These are phyloP conservation scores for Plecotus auritus DNA, from an alignment of 2,113 vertebrate species.

Conservation along the genomic window DNA sequence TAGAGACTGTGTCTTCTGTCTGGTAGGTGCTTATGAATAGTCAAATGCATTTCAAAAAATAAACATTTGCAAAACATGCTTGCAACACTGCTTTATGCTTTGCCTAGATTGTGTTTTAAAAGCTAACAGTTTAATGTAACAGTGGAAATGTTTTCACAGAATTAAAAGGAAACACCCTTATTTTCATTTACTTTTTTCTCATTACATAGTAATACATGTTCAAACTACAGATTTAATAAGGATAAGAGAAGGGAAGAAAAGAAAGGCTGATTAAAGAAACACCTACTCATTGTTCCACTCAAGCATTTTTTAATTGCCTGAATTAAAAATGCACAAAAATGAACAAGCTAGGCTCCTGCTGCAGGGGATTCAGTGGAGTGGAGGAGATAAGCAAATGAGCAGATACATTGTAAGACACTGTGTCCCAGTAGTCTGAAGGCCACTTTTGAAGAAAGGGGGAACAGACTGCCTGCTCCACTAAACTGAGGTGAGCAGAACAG, in stretches of 20 bases:
- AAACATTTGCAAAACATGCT: background rate
- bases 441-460: background rate
- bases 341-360: background rate
- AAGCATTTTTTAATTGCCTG: background rate
- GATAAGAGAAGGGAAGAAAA: background rate
- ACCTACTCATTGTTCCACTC: background rate
- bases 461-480: background rate
- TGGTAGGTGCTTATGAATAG: background rate
- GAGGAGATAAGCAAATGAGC: background rate
- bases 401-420: background rate
- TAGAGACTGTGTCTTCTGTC: background rate
- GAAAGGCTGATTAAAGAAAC: background rate
- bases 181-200: background rate
- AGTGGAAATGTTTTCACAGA: background rate
- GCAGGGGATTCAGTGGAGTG: background rate
- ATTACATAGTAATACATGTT: constrained; percentile 3
- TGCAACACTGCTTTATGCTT: background rate
- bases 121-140: background rate
- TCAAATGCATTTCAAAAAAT: background rate
- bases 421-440: background rate
- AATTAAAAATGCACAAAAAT: background rate
- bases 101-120: background rate
- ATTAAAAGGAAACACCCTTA: background rate
- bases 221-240: constrained; percentile 21
- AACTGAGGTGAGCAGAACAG: background rate